These are phyloP conservation scores for Harpagoxenus sublaevis DNA, from an alignment of 2,888 invertebrate genomes.

Conservation along the genomic window DNA sequence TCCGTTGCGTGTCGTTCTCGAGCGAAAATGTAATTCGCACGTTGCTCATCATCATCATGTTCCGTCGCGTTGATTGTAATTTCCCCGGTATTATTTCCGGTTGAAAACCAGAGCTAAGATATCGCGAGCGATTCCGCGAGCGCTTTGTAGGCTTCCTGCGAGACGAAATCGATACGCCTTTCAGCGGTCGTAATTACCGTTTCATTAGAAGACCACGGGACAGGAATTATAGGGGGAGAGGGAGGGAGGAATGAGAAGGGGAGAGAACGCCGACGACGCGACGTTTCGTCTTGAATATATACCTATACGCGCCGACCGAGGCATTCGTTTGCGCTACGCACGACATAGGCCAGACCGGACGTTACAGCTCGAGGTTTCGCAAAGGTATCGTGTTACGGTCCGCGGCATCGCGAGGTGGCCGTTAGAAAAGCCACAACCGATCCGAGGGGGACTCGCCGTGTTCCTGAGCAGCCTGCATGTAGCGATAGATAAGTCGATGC, in stretches of 20 bases:
- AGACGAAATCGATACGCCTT: constrained; percentile 72
- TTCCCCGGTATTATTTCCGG: constrained; percentile 31
- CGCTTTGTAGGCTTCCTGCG: constrained; percentile 53
- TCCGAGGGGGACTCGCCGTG: constrained; percentile 10
- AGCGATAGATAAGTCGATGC: background rate
- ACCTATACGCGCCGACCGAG: constrained; percentile 9
- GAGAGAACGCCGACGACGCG: background rate
- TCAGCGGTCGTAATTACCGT: constrained; percentile 67
- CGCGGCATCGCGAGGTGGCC: constrained; percentile 68
- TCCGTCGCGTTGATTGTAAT: constrained; percentile 7
- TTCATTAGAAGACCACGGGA: constrained; percentile 60
- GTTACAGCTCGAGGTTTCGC: constrained; percentile 74
- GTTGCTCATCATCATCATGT: background rate
- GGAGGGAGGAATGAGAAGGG: background rate
- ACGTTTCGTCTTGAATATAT: constrained; percentile 10
- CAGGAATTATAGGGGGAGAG: constrained; percentile 49
- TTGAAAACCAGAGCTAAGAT: constrained; percentile 28
- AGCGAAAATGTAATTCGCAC: constrained; percentile 23
- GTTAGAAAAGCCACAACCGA: constrained; percentile 66
- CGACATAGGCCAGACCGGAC: constrained; percentile 58
- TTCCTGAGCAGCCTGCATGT: background rate
- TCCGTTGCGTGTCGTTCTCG: constrained; percentile 17
- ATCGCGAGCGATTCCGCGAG: constrained; percentile 51
- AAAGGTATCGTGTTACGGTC: constrained; percentile 80
- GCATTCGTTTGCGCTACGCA: constrained; percentile 49